Conservation (phyloP, 2,888 invertebrate species). For the Metalampra italica region DNA sequence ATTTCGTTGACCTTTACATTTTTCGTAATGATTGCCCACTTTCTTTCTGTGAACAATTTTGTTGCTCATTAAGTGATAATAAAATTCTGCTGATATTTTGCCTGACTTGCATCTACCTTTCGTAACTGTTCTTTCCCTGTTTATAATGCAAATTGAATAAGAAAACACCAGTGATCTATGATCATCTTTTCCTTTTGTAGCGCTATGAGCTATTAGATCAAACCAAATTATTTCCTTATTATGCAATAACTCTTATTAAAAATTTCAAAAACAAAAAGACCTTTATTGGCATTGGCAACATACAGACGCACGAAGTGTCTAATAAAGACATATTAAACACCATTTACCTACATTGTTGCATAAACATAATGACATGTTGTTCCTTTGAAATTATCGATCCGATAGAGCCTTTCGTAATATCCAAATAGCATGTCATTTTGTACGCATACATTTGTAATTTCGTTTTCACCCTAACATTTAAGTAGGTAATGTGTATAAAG, state of each 20-base stretch:
- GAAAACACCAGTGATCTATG: too few species aligned
- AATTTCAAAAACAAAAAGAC: too few species aligned
- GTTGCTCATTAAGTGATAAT: background rate
- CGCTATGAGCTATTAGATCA: too few species aligned
- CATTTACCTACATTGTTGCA: slow-evolving; percentile 35
- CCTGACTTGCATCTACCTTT: too few species aligned
- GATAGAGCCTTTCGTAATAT: slow-evolving; percentile 34
- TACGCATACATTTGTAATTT: slow-evolving; percentile 30
- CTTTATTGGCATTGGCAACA: too few species aligned
- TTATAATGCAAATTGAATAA: too few species aligned
- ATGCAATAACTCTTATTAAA: too few species aligned
- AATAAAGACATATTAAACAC: slow-evolving; percentile 40
- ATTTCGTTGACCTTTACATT: slow-evolving; percentile 16
- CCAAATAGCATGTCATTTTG: slow-evolving; percentile 34
- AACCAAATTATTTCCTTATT: too few species aligned
- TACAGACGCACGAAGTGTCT: slow-evolving; percentile 4
- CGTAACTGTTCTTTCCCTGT: too few species aligned
- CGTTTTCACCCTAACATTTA: slow-evolving; percentile 1
- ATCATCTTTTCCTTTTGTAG: too few species aligned
- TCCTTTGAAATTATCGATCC: slow-evolving; percentile 38
- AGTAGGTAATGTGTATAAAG: background rate
- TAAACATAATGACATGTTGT: slow-evolving; percentile 40
- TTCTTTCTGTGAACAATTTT: slow-evolving; percentile 3
- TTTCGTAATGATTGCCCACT: slow-evolving; percentile 8
- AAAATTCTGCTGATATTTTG: too few species aligned